Evolutionary conservation across 2,797 vertebrate genomes (phyloP), one percentile per base, ranked within the genome.

Genomic region (Ispidina lecontei): DNA sequence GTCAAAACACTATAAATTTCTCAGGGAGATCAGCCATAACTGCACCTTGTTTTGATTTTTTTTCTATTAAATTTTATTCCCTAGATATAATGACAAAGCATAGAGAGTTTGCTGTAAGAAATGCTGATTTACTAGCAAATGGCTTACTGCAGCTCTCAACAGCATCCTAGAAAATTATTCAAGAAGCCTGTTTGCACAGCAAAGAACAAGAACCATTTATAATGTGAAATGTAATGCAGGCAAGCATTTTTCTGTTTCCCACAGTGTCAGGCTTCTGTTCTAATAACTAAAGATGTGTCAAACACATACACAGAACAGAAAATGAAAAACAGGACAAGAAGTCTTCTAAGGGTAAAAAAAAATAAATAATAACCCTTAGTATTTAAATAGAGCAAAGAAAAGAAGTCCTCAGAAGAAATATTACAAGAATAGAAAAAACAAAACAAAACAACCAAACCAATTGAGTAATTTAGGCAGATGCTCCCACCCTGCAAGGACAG

Each of bases 91-190:
- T 37, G 68, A 39, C 56, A 94, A 77, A 25, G 18, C 73, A 62
- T 7, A 26, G 65, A 87, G 73, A 86, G 54, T 91, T 89, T 84
- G 31, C 78, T 91, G 67, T 60, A 77, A 58, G 62, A 83, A 84
- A 94, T 90, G 83, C 86, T 93, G 93, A 97, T 96, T 89, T 94
- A 91, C 65, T 88, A 77, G 93, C 88, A 95, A 90, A 86, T 60
- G 70, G 23, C 25, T 87, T 59, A 79, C 56, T 8, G 26, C 64
- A 65, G 90, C 47, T 90, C 87, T 93, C 73, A 49, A 29, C 81
- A 60, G 91, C 49, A 14, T 46, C 72, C 69, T 22, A 3, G 35
- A 69, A 89, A 96, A 93, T 93, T 93, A 95, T 91, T 95, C 78
- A 76, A 87, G 94, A 62, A 83, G 55, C 47, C 74, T 63, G 60